Conservation (phyloP, 1,140 invertebrate genomes). For the Triops longicaudatus region DNA sequence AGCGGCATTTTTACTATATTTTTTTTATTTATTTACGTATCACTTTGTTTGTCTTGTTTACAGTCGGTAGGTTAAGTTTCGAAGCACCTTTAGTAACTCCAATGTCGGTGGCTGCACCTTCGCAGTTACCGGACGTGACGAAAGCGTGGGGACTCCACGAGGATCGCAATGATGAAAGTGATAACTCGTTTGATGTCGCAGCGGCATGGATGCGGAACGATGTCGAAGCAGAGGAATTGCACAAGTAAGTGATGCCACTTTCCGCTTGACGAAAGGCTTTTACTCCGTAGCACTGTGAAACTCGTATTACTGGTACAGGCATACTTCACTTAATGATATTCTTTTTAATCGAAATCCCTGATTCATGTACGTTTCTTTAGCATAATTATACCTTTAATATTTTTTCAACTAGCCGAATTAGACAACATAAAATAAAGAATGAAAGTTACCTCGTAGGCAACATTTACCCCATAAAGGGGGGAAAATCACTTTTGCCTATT, state of each 20-base stretch:
- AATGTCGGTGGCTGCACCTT: background rate
- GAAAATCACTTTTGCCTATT: too few species aligned
- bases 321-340: background rate
- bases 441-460: too few species aligned
- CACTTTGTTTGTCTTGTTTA: background rate
- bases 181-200: slow-evolving; percentile 41
- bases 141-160: background rate
- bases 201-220: slow-evolving; percentile 38
- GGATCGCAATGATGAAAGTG: background rate
- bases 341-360: background rate
- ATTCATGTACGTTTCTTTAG: background rate
- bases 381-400: background rate
- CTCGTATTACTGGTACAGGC: background rate
- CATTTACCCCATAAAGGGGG: too few species aligned
- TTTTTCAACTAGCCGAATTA: background rate
- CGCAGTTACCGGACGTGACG: background rate
- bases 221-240: slow-evolving; percentile 32
- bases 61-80: background rate
- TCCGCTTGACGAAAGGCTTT: background rate
- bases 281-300: background rate
- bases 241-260: slow-evolving; percentile 20
- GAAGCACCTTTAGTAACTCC: slow-evolving; percentile 5
- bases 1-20: background rate
- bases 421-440: too few species aligned
- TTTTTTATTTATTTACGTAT: background rate